Percentiles rank a stretch among this genome's conserved stretches.
These are phyloP conservation scores for Microctonus hyperodae DNA, from an alignment of 2,888 invertebrate species.

Conservation along the genomic window DNA sequence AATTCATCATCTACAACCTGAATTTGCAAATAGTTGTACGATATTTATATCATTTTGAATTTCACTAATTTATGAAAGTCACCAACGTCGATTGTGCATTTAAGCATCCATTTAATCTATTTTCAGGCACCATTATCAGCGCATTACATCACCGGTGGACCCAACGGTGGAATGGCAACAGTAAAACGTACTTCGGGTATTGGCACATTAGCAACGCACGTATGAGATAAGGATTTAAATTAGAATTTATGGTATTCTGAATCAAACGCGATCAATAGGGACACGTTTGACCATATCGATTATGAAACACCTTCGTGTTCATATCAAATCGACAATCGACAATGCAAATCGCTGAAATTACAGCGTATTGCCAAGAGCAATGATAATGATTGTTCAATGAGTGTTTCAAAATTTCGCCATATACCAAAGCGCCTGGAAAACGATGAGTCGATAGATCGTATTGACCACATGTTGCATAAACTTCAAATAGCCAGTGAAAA, in stretches of 20 bases:
- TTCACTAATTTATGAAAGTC: no score
- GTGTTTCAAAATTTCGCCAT: neutral
- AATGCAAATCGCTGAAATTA: neutral
- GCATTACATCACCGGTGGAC: slow-evolving; percentile 62
- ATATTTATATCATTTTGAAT: no score
- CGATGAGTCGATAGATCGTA: slow-evolving; percentile 48
- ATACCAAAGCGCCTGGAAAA: slow-evolving; percentile 36
- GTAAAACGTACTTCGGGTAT: slow-evolving; percentile 66
- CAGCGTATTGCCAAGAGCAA: neutral
- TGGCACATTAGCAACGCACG: slow-evolving; percentile 73
- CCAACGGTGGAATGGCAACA: slow-evolving; percentile 68
- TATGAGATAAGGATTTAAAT: slow-evolving; percentile 65
- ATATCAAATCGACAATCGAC: slow-evolving; percentile 3
- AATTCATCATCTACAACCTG: no score
- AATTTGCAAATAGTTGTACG: no score
- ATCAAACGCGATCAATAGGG: slow-evolving; percentile 27
- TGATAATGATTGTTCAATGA: neutral
- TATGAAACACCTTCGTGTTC: slow-evolving; percentile 6
- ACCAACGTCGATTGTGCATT: no score
- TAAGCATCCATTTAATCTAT: neutral
- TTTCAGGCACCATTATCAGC: slow-evolving; percentile 59
- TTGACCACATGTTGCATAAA: slow-evolving; percentile 52
- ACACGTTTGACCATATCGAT: slow-evolving; percentile 16
- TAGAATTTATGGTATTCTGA: slow-evolving; percentile 49
- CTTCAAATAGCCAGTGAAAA: slow-evolving; percentile 54